Evolutionary conservation across 1,140 invertebrate species (phyloP).

Genomic region (Drosophila lini): DNA sequence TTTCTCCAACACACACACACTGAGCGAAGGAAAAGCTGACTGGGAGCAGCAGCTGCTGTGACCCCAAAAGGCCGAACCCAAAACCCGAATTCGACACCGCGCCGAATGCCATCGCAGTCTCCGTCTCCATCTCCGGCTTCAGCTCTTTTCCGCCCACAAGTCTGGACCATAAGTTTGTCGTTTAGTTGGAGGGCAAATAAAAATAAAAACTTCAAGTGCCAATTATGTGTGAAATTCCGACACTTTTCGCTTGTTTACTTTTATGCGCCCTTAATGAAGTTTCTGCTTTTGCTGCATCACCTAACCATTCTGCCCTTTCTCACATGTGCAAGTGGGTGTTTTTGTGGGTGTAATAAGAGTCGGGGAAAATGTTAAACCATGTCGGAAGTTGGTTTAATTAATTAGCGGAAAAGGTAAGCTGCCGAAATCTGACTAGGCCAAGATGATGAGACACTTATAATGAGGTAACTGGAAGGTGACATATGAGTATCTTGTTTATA

Average conservation of each 20-base stretch:
- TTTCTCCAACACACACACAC: constrained; percentile 37
- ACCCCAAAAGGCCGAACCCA: constrained; percentile 51
- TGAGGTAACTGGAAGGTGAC: not conserved
- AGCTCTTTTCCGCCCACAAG: constrained; percentile 31
- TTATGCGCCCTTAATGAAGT: constrained; percentile 81
- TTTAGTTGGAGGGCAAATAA: constrained; percentile 71
- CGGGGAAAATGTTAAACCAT: constrained; percentile 4
- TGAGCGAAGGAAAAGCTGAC: constrained; percentile 34
- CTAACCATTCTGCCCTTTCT: not conserved
- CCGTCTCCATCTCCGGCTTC: constrained; percentile 3
- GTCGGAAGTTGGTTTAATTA: constrained; percentile 24
- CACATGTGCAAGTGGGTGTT: constrained; percentile 24
- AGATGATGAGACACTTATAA: not conserved
- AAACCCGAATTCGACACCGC: constrained; percentile 37
- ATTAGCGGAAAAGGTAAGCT: constrained; percentile 18
- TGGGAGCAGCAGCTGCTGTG: constrained; percentile 59
- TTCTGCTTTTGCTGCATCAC: constrained; percentile 44
- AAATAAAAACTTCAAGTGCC: constrained; percentile 82
- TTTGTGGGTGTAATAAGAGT: constrained; percentile 21
- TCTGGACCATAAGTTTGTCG: constrained; percentile 77
- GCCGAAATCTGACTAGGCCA: constrained; percentile 37
- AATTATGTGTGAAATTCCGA: constrained; percentile 82
- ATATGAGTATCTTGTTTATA: not conserved
- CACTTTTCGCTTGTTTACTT: constrained; percentile 80
- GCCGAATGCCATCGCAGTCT: constrained; percentile 6